Evolutionary conservation across 2,888 invertebrate species (phyloP).

Genomic region (Polylopha cassiicola): DNA sequence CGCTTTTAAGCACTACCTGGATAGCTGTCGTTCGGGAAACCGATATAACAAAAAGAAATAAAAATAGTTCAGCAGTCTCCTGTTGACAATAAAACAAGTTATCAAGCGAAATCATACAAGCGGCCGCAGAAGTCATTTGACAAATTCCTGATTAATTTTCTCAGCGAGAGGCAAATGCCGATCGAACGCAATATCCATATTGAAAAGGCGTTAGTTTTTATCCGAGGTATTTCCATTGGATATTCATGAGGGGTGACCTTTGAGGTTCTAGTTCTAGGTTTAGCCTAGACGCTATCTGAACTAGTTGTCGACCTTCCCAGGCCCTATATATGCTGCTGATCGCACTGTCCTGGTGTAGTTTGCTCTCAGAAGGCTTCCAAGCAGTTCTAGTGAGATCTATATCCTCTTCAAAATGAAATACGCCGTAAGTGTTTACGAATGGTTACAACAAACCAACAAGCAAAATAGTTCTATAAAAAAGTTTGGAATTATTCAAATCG

Average conservation of each 20-base stretch:
- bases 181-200: slow-evolving; percentile 1
- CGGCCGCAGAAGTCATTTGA: no score
- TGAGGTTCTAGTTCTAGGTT: slow-evolving; percentile 39
- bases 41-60: no score
- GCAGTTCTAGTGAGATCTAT: slow-evolving; percentile 70
- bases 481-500: no score
- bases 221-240: slow-evolving; percentile 55
- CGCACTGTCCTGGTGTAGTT: slow-evolving; percentile 60
- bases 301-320: slow-evolving; percentile 56
- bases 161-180: no score
- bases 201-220: slow-evolving; percentile 37
- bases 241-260: slow-evolving; percentile 63
- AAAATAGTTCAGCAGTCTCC: no score
- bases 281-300: slow-evolving; percentile 36
- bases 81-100: no score
- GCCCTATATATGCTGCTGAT: slow-evolving; percentile 55
- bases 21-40: no score
- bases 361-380: slow-evolving; percentile 63
- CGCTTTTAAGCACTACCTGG: no score
- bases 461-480: no score
- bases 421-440: slow-evolving; percentile 45
- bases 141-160: no score
- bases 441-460: no score
- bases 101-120: no score
- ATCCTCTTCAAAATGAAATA: slow-evolving; percentile 62